phyloP scores from a whole-genome alignment of 2,888 invertebrate genomes.

The Epistrophe grossulariae region DNA sequence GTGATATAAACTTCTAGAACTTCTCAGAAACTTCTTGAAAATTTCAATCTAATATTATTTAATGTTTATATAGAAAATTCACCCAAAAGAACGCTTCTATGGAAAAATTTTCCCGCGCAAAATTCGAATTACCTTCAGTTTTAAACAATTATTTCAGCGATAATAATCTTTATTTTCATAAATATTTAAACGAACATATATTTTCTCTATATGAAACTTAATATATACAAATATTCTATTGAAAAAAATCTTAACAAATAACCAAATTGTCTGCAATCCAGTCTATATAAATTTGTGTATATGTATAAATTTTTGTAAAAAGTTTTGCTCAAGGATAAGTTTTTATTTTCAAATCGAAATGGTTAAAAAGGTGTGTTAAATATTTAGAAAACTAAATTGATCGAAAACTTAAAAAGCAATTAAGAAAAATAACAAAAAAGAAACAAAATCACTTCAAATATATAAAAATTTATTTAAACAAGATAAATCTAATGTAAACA shows the following conservation, averaged over 20 bases:
- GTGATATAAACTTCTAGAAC: too few species aligned
- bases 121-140: neutral
- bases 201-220: neutral
- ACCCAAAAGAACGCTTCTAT: neutral
- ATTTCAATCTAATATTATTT: neutral
- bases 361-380: conserved; percentile 6
- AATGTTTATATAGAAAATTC: neutral
- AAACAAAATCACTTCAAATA: neutral
- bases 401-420: conserved; percentile 35
- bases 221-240: neutral
- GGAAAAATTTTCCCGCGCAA: conserved; percentile 3
- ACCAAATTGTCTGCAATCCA: neutral
- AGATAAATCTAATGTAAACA: conserved; percentile 59
- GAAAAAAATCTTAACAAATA: neutral
- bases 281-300: conserved; percentile 7
- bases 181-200: neutral
- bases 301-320: neutral
- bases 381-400: conserved; percentile 33
- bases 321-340: conserved; percentile 15
- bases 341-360: neutral
- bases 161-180: conserved; percentile 10
- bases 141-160: neutral
- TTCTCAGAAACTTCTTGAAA: neutral
- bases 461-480: conserved; percentile 57
- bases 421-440: neutral